phyloP scores from a whole-genome alignment of 2,888 invertebrate species.

The Azorinus chamasolen region DNA sequence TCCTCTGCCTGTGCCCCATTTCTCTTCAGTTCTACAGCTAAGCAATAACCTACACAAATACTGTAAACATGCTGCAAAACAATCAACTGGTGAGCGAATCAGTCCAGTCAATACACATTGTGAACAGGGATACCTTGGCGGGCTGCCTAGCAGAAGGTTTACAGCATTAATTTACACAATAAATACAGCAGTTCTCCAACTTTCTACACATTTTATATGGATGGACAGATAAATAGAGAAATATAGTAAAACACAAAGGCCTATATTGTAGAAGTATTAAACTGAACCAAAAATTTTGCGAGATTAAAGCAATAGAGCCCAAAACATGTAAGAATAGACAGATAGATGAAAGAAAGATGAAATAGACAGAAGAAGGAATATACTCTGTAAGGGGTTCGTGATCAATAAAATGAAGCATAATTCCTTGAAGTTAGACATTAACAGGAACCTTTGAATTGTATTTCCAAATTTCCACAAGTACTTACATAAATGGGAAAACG shows the following conservation, averaged over 20 bases:
- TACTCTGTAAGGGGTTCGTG: too few species aligned
- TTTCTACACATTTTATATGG: slow-evolving; percentile 5
- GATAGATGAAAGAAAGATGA: neutral
- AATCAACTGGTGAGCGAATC: neutral
- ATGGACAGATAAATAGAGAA: slow-evolving; percentile 6
- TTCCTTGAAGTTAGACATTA: too few species aligned
- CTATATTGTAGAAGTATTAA: too few species aligned
- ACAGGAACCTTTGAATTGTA: too few species aligned
- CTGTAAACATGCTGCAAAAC: slow-evolving; percentile 33
- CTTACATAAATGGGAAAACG: too few species aligned
- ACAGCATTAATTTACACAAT: slow-evolving; percentile 22
- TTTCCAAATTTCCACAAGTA: too few species aligned
- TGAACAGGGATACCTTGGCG: slow-evolving; percentile 1
- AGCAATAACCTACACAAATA: slow-evolving; percentile 40
- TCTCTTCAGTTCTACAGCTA: slow-evolving; percentile 7
- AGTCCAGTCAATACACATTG: slow-evolving; percentile 10
- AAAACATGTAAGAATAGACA: too few species aligned
- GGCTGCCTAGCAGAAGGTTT: neutral
- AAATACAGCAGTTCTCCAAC: slow-evolving; percentile 8
- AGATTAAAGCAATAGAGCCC: too few species aligned
- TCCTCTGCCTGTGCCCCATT: too few species aligned
- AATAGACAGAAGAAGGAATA: too few species aligned
- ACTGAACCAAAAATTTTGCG: too few species aligned
- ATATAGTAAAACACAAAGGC: neutral
- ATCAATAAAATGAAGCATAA: too few species aligned